A percentile compares a stretch with the other conserved stretches of the same genome.
Conservation (phyloP, 2,113 vertebrate species). For the Arizona elegans region DNA sequence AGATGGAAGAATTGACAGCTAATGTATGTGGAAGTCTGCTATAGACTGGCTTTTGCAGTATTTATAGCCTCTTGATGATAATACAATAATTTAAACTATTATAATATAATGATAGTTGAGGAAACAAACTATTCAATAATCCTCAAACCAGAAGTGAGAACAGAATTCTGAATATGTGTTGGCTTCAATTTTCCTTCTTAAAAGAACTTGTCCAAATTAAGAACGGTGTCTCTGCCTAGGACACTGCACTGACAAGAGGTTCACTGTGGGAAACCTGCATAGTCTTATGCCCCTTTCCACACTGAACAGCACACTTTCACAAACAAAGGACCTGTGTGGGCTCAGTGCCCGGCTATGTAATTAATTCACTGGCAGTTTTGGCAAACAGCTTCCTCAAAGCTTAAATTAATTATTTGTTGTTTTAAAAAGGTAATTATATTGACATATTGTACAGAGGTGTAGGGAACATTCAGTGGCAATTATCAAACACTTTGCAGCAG, state of each 20-base stretch:
- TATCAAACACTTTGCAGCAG: background rate
- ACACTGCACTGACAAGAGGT: background rate
- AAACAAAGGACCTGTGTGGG: background rate
- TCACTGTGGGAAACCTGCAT: background rate
- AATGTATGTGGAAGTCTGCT: background rate
- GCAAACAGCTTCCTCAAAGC: background rate
- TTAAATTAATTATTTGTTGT: background rate
- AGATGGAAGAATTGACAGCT: background rate
- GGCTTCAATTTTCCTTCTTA: background rate
- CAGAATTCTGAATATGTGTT: background rate
- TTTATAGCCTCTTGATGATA: background rate
- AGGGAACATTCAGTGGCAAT: background rate
- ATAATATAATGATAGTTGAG: background rate
- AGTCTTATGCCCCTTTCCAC: background rate
- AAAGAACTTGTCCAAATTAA: background rate
- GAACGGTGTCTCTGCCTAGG: background rate
- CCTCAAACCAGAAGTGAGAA: background rate
- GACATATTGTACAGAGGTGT: background rate
- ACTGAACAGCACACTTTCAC: background rate
- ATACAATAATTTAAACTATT: background rate
- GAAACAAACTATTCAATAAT: background rate
- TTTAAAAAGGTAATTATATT: background rate
- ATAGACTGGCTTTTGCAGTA: background rate
- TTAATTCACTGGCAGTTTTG: background rate
- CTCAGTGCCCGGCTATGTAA: background rate